Base-by-base conservation (phyloP, 2,888 invertebrate species). In the Watsonalla binaria region DNA sequence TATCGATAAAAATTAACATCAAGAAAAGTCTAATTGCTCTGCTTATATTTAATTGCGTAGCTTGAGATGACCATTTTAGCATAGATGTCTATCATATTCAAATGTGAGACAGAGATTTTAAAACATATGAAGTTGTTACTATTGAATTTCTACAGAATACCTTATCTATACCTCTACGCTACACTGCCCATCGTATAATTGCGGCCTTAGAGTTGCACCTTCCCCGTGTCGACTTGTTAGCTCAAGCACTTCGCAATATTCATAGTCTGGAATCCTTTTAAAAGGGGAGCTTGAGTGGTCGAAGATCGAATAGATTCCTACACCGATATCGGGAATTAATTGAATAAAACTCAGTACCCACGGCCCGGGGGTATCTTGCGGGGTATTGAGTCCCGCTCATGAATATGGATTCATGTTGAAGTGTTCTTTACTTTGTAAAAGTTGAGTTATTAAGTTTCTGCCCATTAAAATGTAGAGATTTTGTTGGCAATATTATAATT, bases 381-480 rank as follows among this genome's bases (percentile, higher is more conserved):
- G 61, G 55, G 63, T 59, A 64, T 65, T 60, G 61, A 68, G 68
- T 57, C 56, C 60, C 70, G 39, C 49, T 84, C 85, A 87, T 89
- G 86, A 89, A 87, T 89, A 88, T 89, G 84, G 77, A 87, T 82
- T 66, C 66, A 59, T 60, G 66, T 66, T 76, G 70, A 79, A 85
- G 79, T 78, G 78, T 78, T 80, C 76, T 67, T 65, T 58, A 75
- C 74, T 80, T 72, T 80, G 80, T 76, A 78, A 84, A 82, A 76
- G 76, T 76, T 76, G 60, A 75, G 74, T 77, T 79, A 75, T 76
- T 76, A 77, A 80, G 72, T 75, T 74, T 54, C 57, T 56, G 65
- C 77, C 76, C 74, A 78, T 78, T 79, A 79, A 74, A 74, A 57
- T 46, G 51, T 67, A 62, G 69, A 11, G 9, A 6, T 37, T 37